Percentiles rank a stretch among this genome's conserved stretches.
Evolutionary conservation across 2,888 invertebrate species (phyloP).

Genomic region (Poecilobothrus nobilitatus): DNA sequence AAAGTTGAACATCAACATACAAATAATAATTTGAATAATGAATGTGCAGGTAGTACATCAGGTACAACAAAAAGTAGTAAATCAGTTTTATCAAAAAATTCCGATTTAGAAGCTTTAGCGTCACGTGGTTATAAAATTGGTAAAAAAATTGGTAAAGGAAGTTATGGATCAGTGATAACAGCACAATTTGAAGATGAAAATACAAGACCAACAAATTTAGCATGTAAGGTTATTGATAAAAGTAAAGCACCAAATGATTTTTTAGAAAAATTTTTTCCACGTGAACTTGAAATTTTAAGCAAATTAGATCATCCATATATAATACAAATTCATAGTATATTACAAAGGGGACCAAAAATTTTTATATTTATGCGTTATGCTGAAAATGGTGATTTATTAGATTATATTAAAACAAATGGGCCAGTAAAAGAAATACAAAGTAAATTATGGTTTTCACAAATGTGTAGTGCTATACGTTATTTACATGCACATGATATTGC

Average conservation of each 20-base stretch:
- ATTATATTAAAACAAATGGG: constrained; percentile 71
- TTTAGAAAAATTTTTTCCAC: constrained; percentile 84
- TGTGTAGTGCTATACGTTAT: constrained; percentile 52
- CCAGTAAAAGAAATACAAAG: constrained; percentile 70
- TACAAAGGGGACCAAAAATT: constrained; percentile 72
- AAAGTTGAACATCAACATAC: no score
- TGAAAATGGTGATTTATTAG: constrained; percentile 81
- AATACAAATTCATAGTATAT: constrained; percentile 78
- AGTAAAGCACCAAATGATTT: constrained; percentile 83
- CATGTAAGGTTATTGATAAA: constrained; percentile 87
- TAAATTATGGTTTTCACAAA: constrained; percentile 77
- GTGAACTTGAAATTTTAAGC: constrained; percentile 82
- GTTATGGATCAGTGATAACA: constrained; percentile 82
- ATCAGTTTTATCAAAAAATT: no score
- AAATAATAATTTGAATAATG: no score
- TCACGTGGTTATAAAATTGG: constrained; percentile 73
- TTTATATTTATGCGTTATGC: constrained; percentile 89
- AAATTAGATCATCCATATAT: constrained; percentile 86
- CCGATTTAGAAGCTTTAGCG: constrained; percentile 72
- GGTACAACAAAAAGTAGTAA: no score
- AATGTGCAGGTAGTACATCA: no score
- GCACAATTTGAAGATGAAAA: constrained; percentile 70
- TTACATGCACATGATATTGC: constrained; percentile 77
- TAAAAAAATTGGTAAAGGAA: constrained; percentile 83
- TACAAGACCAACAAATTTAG: constrained; percentile 57